Evolutionary conservation across 2,888 invertebrate genomes (phyloP).

Genomic region (Cetonia aurata): DNA sequence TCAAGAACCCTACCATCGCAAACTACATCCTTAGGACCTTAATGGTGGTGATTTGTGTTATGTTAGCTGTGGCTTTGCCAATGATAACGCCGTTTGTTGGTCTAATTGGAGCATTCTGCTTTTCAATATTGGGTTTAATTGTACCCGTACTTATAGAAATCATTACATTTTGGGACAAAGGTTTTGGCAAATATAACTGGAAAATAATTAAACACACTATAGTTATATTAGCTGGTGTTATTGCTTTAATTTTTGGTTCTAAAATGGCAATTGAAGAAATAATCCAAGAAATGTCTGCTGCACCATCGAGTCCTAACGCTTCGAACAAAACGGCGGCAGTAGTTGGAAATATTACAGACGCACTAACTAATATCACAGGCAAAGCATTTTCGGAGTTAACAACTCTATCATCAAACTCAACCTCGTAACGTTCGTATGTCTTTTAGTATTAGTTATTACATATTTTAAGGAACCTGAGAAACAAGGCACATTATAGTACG

Average conservation of each 20-base stretch:
- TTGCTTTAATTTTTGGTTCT: conserved; percentile 87
- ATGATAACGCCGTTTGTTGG: conserved; percentile 91
- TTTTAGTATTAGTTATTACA: too few species aligned
- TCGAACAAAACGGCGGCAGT: not conserved
- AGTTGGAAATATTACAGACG: conserved; percentile 1
- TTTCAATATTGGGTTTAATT: conserved; percentile 90
- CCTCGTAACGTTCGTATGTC: not conserved
- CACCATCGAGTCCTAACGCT: not conserved
- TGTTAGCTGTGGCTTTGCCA: conserved; percentile 88
- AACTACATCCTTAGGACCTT: conserved; percentile 83
- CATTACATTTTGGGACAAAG: conserved; percentile 87
- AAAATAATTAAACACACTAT: conserved; percentile 81
- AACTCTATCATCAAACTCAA: not conserved
- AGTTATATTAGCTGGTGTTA: conserved; percentile 80
- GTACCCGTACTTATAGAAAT: conserved; percentile 89
- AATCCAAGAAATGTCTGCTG: conserved; percentile 55
- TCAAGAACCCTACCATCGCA: conserved; percentile 74
- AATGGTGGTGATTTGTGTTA: conserved; percentile 76
- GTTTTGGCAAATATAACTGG: conserved; percentile 80
- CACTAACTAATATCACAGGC: not conserved
- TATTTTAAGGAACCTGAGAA: too few species aligned
- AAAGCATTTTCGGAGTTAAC: conserved; percentile 8
- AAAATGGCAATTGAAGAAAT: conserved; percentile 76
- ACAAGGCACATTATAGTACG: too few species aligned
- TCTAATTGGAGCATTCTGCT: conserved; percentile 93